These are phyloP conservation scores for Drosophila anceps DNA, from an alignment of 2,888 invertebrate species.

Conservation along the genomic window DNA sequence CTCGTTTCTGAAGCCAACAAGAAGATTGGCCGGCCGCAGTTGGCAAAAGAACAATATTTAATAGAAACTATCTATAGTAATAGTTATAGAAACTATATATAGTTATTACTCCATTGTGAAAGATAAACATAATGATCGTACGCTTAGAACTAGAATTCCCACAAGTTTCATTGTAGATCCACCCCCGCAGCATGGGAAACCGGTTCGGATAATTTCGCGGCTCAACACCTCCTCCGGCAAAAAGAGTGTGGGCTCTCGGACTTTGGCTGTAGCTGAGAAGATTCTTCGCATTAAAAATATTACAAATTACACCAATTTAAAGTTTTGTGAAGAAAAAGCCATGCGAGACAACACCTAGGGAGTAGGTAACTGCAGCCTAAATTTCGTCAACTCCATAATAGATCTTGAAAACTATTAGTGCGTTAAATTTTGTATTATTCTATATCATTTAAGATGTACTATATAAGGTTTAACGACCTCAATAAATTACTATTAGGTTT, in stretches of 20 bases:
- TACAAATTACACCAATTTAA: not conserved
- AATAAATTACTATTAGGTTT: too few relatives aligned
- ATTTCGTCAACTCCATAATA: not conserved
- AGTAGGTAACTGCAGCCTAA: slow-evolving; percentile 2
- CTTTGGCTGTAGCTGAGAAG: slow-evolving; percentile 10
- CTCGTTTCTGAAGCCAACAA: too few relatives aligned
- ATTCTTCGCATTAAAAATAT: slow-evolving; percentile 31
- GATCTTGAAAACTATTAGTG: not conserved
- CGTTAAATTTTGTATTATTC: too few relatives aligned
- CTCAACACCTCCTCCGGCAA: slow-evolving; percentile 56
- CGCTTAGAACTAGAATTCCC: slow-evolving; percentile 52
- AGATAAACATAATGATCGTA: slow-evolving; percentile 16
- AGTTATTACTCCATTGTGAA: slow-evolving; percentile 4
- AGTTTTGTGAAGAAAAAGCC: slow-evolving; percentile 33
- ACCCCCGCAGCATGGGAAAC: slow-evolving; percentile 74
- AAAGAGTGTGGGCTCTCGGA: slow-evolving; percentile 10
- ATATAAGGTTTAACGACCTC: too few relatives aligned
- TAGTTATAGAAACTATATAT: too few relatives aligned
- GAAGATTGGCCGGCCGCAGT: too few relatives aligned
- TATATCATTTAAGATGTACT: not conserved
- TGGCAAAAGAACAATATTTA: not conserved
- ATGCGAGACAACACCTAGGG: too few relatives aligned
- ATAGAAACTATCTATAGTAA: not conserved
- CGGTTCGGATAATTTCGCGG: slow-evolving; percentile 58
- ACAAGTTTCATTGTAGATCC: slow-evolving; percentile 54